Evolutionary conservation across 2,113 vertebrate species (phyloP), one percentile per base, ranked within the genome.

Genomic region (Embiotoca jacksoni): DNA sequence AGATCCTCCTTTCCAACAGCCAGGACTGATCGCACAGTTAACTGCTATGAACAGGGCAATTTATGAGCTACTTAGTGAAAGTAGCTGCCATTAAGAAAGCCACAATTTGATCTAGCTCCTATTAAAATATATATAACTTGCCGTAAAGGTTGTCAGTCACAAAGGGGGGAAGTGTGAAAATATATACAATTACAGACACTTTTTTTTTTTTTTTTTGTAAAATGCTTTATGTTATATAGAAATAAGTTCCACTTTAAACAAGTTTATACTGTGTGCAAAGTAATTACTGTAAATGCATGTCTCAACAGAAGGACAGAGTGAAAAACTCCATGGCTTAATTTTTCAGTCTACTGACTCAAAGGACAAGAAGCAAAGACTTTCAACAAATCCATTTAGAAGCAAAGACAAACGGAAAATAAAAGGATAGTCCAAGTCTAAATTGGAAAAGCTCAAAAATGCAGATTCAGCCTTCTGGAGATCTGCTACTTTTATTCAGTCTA

Each of bases 371-470:
- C 55, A 57, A 54, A 71, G 80, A 72, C 36, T 80, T 58, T 23
- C 32, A 66, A 47, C 53, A 72, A 80, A 71, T 73, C 65, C 57
- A 69, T 73, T 57, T 63, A 30, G 15, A 80, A 35, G 49, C 47
- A 68, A 53, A 81, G 60, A 66, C 47, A 41, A 44, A 53, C 15
- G 41, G 16, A 62, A 78, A 75, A 56, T 82, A 63, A 80, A 72
- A 87, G 35, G 47, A 81, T 39, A 64, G 76, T 73, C 30, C 46
- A 16, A 75, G 67, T 74, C 58, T 58, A 71, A 80, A 88, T 62
- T 66, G 81, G 56, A 84, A 78, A 68, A 77, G 57, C 65, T 85
- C 33, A 72, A 78, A 75, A 70, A 36, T 83, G 85, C 80, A 76
- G 77, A 81, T 82, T 87, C 76, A 82, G 58, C 77, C 30, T 0